These are phyloP conservation scores for Drosophila hydei DNA, from an alignment of 1,140 invertebrate species.

Conservation along the genomic window DNA sequence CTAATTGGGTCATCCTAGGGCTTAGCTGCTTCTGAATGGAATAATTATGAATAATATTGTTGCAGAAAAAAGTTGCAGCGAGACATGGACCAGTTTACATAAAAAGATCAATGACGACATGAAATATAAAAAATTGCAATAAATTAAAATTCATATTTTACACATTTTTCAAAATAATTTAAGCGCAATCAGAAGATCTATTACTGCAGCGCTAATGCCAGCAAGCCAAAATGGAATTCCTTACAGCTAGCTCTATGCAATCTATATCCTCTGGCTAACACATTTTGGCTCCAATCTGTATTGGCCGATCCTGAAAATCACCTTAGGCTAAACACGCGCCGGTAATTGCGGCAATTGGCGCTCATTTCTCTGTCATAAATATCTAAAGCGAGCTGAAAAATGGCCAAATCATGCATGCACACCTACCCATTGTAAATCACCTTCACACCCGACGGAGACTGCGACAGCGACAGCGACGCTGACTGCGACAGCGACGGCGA, in stretches of 20 bases:
- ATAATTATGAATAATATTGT: too few relatives aligned
- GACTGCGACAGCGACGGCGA: background rate
- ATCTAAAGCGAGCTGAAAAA: conserved; percentile 53
- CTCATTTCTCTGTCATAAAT: conserved; percentile 80
- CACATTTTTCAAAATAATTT: background rate
- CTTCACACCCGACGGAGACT: conserved; percentile 68
- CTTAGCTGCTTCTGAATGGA: too few relatives aligned
- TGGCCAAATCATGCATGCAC: conserved; percentile 36
- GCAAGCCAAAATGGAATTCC: conserved; percentile 16
- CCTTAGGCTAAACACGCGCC: conserved; percentile 71
- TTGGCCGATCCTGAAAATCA: conserved; percentile 25
- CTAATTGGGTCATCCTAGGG: too few relatives aligned
- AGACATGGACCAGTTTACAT: too few relatives aligned
- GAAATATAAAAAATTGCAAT: background rate
- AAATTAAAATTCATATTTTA: background rate
- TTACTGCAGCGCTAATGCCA: background rate
- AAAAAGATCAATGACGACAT: background rate
- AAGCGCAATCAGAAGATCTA: background rate
- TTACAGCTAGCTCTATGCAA: conserved; percentile 2
- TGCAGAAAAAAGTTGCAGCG: too few relatives aligned
- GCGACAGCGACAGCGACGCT: conserved; percentile 8
- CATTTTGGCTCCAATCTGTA: conserved; percentile 28
- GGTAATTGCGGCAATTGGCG: conserved; percentile 77
- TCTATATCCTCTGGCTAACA: conserved; percentile 16
- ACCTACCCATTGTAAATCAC: conserved; percentile 72